A percentile compares a stretch with the other conserved stretches of the same genome.
phyloP scores from a whole-genome alignment of 2,888 invertebrate species.

The Patella pellucida region DNA sequence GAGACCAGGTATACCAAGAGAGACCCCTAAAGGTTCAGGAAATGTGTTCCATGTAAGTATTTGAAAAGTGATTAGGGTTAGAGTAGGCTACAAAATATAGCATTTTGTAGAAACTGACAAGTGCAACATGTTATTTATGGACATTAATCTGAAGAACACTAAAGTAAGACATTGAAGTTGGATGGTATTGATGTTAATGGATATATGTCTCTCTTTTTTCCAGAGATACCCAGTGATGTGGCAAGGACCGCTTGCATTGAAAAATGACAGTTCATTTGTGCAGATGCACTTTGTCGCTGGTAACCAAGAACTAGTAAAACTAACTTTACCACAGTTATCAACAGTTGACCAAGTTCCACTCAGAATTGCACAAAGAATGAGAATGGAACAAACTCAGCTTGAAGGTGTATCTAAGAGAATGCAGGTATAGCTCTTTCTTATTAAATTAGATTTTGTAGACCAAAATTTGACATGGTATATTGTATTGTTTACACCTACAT shows the following conservation, averaged over 20 bases:
- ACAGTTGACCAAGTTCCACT: conserved; percentile 72
- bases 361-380: conserved; percentile 96
- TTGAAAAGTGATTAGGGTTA: background rate
- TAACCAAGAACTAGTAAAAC: conserved; percentile 88
- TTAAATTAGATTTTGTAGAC: background rate
- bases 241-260: conserved; percentile 94
- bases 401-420: conserved; percentile 96
- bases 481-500: too few species aligned
- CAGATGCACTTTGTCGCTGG: conserved; percentile 99
- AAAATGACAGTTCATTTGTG: conserved; percentile 96
- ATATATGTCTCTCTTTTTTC: conserved; percentile 49
- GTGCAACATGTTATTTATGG: too few species aligned
- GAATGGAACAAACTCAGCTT: conserved; percentile 93
- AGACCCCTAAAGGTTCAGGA: background rate
- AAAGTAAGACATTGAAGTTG: background rate
- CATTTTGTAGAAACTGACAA: too few species aligned
- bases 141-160: too few species aligned
- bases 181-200: too few species aligned
- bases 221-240: conserved; percentile 97
- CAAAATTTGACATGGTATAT: too few species aligned
- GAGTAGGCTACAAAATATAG: too few species aligned
- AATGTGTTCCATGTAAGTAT: background rate
- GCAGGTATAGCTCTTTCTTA: conserved; percentile 75
- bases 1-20: background rate
- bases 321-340: conserved; percentile 80